Evolutionary conservation across 2,113 vertebrate species (phyloP).

Genomic region (Phaetusa simplex): DNA sequence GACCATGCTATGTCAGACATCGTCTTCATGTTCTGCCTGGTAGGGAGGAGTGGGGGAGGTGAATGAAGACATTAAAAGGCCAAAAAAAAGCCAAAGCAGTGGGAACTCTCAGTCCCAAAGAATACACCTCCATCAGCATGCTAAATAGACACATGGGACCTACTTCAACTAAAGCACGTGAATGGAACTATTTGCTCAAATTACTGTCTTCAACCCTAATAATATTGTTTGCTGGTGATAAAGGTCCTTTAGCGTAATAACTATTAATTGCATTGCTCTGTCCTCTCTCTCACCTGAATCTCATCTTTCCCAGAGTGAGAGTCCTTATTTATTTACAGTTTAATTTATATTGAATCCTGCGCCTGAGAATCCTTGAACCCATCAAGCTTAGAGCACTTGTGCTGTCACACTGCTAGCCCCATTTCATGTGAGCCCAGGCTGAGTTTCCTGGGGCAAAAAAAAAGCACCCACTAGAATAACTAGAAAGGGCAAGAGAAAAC

Average conservation of each 20-base stretch:
- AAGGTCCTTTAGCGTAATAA: slow-evolving; percentile 4
- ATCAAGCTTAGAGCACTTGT: background rate
- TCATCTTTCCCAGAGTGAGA: background rate
- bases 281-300: slow-evolving; percentile 6
- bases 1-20: background rate
- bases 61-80: background rate
- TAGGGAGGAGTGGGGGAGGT: fast-evolving
- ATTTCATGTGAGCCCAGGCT: background rate
- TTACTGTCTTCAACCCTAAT: slow-evolving; percentile 11
- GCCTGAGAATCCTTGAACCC: slow-evolving; percentile 22
- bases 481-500: background rate
- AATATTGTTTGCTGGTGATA: background rate
- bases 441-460: background rate
- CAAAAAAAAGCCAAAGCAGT: background rate
- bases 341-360: slow-evolving; percentile 10
- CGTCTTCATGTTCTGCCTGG: background rate
- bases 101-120: background rate
- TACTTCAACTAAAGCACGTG: background rate
- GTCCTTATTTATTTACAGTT: slow-evolving; percentile 29
- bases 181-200: slow-evolving; percentile 21
- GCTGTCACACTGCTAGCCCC: background rate
- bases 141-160: background rate
- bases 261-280: background rate
- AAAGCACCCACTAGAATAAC: background rate
- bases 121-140: background rate